A percentile compares a stretch with the other conserved stretches of the same genome.
Conservation (phyloP, 2,888 invertebrate genomes). For the Lasioglossum figueresi region DNA sequence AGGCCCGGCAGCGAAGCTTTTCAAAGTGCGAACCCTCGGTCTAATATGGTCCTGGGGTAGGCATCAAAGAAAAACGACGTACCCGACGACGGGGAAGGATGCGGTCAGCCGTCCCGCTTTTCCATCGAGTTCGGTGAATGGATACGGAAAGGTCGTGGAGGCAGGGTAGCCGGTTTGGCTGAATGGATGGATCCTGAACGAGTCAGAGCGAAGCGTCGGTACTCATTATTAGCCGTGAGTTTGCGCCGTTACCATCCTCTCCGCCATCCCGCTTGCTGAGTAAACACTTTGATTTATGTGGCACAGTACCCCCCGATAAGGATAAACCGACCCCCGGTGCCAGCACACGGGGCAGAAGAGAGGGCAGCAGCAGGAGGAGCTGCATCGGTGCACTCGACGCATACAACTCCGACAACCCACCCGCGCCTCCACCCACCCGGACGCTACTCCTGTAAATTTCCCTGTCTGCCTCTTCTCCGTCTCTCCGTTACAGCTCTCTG, state of each 20-base stretch:
- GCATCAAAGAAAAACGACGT: conserved; percentile 57
- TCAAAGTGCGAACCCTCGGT: conserved; percentile 41
- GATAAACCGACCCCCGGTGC: conserved; percentile 72
- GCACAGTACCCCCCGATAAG: conserved; percentile 77
- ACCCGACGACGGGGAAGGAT: conserved; percentile 34
- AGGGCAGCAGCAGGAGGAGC: conserved; percentile 7
- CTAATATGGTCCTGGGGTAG: conserved; percentile 31
- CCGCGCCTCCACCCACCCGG: conserved; percentile 6
- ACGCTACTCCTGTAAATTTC: conserved; percentile 24
- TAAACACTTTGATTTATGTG: conserved; percentile 82
- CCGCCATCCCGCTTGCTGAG: conserved; percentile 65
- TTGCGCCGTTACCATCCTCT: conserved; percentile 60
- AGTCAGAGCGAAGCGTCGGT: conserved; percentile 62
- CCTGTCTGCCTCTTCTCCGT: not conserved
- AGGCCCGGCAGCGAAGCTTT: not conserved
- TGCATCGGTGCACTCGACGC: conserved; percentile 73
- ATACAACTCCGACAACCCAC: conserved; percentile 44
- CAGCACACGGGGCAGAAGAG: conserved; percentile 29
- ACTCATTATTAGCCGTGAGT: conserved; percentile 79
- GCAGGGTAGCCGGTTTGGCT: conserved; percentile 20
- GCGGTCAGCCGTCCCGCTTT: conserved; percentile 41
- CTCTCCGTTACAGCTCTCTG: conserved; percentile 19
- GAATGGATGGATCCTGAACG: conserved; percentile 56
- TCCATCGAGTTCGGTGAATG: conserved; percentile 48
- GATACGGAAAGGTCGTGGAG: conserved; percentile 15